Conservation (phyloP, 2,113 vertebrate genomes). For the Xerus inauris region DNA sequence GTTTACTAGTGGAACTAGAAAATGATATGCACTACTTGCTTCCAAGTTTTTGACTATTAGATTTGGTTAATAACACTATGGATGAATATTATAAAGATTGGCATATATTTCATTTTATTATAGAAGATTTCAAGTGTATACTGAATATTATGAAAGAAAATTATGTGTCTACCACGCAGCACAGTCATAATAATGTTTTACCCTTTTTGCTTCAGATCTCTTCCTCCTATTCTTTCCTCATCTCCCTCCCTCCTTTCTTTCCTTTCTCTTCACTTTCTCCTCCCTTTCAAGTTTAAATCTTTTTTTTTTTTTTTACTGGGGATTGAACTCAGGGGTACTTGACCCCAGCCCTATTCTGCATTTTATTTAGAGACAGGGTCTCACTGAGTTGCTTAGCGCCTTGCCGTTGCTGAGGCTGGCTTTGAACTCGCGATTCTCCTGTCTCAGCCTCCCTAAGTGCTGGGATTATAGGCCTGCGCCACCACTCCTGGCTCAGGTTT, state of each 20-base stretch:
- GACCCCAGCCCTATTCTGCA: no score
- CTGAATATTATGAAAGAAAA: background rate
- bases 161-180: background rate
- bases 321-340: no score
- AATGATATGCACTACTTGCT: background rate
- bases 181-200: background rate
- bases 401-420: no score
- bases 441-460: no score
- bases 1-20: background rate
- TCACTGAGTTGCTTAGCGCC: no score
- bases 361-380: no score
- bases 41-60: background rate
- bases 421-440: no score
- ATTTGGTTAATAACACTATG: constrained; percentile 29
- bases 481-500: no score
- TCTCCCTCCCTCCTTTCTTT: background rate
- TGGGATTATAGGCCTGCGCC: no score
- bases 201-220: background rate
- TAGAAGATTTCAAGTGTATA: background rate
- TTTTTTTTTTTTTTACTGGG: no score
- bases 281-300: no score
- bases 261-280: background rate
- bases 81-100: background rate
- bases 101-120: background rate
- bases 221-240: background rate